Conservation (phyloP, 2,113 vertebrate genomes). For the Apteryx mantelli region DNA sequence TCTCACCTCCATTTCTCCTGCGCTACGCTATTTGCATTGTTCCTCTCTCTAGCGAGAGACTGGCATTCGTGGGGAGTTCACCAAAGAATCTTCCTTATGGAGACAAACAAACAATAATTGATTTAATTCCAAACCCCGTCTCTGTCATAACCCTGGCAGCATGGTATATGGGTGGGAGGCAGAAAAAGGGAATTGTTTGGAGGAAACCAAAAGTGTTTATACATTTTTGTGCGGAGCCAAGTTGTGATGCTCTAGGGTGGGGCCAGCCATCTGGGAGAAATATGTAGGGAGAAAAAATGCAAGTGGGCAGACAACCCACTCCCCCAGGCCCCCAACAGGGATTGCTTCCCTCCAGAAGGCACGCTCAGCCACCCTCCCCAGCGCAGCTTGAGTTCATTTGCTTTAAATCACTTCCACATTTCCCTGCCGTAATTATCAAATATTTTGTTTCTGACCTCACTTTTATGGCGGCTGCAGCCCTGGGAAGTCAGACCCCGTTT, state of each 20-base stretch:
- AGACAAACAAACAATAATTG: rapidly evolving
- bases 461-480: slow-evolving; percentile 67
- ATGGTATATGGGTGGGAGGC: not conserved
- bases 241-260: slow-evolving; percentile 49
- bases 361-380: slow-evolving; percentile 69
- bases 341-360: slow-evolving; percentile 60
- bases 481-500: slow-evolving; percentile 62
- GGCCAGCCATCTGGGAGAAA: slow-evolving; percentile 64
- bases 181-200: not conserved
- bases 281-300: slow-evolving; percentile 43
- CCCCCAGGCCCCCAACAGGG: slow-evolving; percentile 13
- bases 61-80: rapidly evolving
- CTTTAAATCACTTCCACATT: slow-evolving; percentile 83
- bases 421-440: slow-evolving; percentile 75
- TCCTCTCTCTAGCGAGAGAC: rapidly evolving
- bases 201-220: not conserved
- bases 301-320: not conserved
- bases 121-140: not conserved
- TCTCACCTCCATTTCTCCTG: not conserved
- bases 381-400: slow-evolving; percentile 69
- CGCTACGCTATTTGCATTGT: rapidly evolving
- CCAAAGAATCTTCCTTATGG: rapidly evolving
- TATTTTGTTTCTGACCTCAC: slow-evolving; percentile 82
- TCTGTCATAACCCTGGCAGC: not conserved
- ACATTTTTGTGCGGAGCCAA: not conserved